Percentiles rank a stretch among this genome's conserved stretches.
phyloP scores from a whole-genome alignment of 2,113 vertebrate species.

The Cyprinodon brontotheroides region DNA sequence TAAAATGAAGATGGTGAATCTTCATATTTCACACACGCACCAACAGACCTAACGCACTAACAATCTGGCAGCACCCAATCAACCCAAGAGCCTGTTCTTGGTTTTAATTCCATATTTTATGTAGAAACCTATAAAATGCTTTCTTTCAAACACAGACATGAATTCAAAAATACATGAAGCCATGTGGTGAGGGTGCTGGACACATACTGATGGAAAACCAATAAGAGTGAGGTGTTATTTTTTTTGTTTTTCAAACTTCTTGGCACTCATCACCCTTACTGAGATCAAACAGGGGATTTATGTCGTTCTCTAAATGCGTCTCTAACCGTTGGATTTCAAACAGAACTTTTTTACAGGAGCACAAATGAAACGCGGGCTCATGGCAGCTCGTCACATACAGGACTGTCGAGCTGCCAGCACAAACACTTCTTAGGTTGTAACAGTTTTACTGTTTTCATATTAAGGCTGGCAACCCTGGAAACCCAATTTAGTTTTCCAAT shows the following conservation, averaged over 20 bases:
- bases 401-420: conserved; percentile 67
- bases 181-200: conserved; percentile 25
- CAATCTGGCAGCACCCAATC: conserved; percentile 52
- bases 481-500: conserved; percentile 73
- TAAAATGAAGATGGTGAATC: conserved; percentile 40
- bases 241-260: conserved; percentile 39
- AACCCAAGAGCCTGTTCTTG: conserved; percentile 20
- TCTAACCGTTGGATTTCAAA: conserved; percentile 31
- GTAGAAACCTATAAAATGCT: conserved; percentile 40
- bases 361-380: conserved; percentile 62
- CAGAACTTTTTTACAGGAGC: conserved; percentile 43
- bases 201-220: conserved; percentile 33
- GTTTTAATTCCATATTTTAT: conserved; percentile 32
- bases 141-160: conserved; percentile 35
- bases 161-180: conserved; percentile 38
- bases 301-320: conserved; percentile 24
- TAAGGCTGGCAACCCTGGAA: conserved; percentile 73
- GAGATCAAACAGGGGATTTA: conserved; percentile 16
- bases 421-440: conserved; percentile 80
- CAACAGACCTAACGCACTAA: conserved; percentile 21
- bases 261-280: conserved; percentile 26
- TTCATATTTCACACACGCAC: conserved; percentile 11
- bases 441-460: conserved; percentile 79
- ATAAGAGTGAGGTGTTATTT: conserved; percentile 35
- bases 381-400: conserved; percentile 48